These are phyloP conservation scores for Leucoptera coffeella DNA, from an alignment of 2,888 invertebrate species.

Conservation along the genomic window DNA sequence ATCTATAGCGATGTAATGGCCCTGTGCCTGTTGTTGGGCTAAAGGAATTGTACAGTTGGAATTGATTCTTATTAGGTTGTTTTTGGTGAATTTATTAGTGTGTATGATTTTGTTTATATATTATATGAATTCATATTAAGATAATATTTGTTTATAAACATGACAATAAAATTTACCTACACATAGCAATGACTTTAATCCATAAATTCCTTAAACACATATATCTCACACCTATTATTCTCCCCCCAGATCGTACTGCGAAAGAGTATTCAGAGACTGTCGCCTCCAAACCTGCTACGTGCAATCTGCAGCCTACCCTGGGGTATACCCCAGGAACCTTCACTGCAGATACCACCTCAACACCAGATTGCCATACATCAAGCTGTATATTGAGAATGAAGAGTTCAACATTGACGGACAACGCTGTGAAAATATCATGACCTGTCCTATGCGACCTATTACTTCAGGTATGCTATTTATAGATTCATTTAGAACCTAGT, in stretches of 20 bases:
- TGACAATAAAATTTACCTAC: too few species aligned
- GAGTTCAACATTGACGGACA: conserved; percentile 93
- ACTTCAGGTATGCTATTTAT: conserved; percentile 75
- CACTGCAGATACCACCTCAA: conserved; percentile 89
- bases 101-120: too few species aligned
- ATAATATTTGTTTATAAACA: too few species aligned
- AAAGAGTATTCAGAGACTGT: conserved; percentile 81
- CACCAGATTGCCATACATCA: conserved; percentile 83
- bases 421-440: conserved; percentile 90
- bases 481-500: conserved; percentile 8
- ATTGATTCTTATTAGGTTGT: too few species aligned
- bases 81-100: too few species aligned
- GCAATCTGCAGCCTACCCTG: conserved; percentile 89
- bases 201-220: too few species aligned
- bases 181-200: too few species aligned
- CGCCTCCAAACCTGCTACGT: conserved; percentile 89
- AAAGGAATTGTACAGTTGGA: too few species aligned
- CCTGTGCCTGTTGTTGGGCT: too few species aligned
- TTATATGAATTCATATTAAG: too few species aligned
- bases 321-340: conserved; percentile 83
- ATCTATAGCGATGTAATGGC: too few species aligned
- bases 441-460: conserved; percentile 88
- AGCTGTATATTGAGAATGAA: conserved; percentile 86
- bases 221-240: too few species aligned
- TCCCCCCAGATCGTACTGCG: conserved; percentile 70